Conservation (phyloP, 2,797 vertebrate genomes). For the Semotilus atromaculatus region DNA sequence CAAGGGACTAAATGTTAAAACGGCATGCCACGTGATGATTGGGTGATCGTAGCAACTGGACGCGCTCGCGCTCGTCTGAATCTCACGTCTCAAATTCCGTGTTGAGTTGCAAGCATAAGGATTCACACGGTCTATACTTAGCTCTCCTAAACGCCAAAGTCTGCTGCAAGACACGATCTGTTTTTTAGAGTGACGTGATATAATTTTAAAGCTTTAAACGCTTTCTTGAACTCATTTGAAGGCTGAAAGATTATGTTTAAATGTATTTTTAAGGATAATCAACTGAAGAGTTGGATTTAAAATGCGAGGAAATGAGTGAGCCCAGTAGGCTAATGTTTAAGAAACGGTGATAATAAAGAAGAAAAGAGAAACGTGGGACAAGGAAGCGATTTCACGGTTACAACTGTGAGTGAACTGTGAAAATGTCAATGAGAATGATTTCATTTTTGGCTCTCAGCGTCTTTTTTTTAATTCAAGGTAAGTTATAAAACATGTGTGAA, state of each 20-base stretch:
- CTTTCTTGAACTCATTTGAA: neutral
- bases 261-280: neutral
- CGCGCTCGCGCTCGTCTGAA: neutral
- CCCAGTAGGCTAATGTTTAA: neutral
- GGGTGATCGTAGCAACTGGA: neutral
- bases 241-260: neutral
- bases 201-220: neutral
- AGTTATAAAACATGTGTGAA: slow-evolving; percentile 13
- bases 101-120: slow-evolving; percentile 62
- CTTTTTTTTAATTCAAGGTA: slow-evolving; percentile 41
- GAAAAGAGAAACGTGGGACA: neutral
- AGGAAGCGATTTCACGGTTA: neutral
- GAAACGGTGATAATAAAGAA: neutral
- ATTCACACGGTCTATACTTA: slow-evolving; percentile 80
- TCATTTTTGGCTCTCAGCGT: slow-evolving; percentile 3
- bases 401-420: neutral
- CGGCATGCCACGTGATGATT: slow-evolving; percentile 1
- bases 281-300: neutral
- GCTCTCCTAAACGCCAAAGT: slow-evolving; percentile 63
- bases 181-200: neutral
- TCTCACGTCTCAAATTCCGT: slow-evolving; percentile 73
- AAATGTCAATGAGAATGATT: slow-evolving; percentile 22
- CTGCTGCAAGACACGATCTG: slow-evolving; percentile 32
- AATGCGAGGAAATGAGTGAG: neutral
- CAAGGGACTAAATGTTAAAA: neutral